Base-by-base conservation (phyloP, 1,140 invertebrate genomes). In the Macrosteles quadrilineatus region DNA sequence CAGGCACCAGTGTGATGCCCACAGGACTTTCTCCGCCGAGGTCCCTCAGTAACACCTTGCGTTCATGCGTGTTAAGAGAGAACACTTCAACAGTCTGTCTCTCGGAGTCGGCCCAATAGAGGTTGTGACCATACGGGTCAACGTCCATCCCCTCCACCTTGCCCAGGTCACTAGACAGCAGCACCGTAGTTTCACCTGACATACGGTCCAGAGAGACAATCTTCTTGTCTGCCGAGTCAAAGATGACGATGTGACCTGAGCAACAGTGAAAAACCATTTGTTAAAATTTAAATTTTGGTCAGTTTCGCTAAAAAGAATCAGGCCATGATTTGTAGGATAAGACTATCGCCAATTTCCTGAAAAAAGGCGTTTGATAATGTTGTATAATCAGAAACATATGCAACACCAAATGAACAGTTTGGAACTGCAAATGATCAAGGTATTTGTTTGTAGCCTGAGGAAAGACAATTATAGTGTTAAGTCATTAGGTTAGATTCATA, bases 51-150 rank as follows among this genome's bases (percentile, higher is more conserved):
- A 92, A 71, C 2, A 86, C 68, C 1, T 85, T 87, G 9, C 83
- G 83, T 0, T 84, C 73, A 6, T 77, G 77, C 0, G 83, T 89
- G 29, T 78, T 80, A 19, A 91, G 59, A 69, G 77, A 86, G 14
- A 83, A 57, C 3, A 88, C 82, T 74, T 90, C 88, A 9, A 92
- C 79, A 1, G 84, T 83, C 6, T 80, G 80, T 19, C 82, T 80
- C 1, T 83, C 80, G 0, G 76, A 75, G 73, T 92, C 88, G 71
- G 86, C 79, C 75, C 88, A 85, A 75, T 91, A 92, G 0, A 93
- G 76, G 71, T 87, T 87, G 40, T 90, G 86, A 0, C 87, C 85
- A 17, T 86, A 77, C 71, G 86, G 80, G 80, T 92, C 91, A 75
- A 88, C 90, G 72, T 85, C 85, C 82, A 92, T 83, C 11, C 86